These are phyloP conservation scores for Tortrix viridana DNA, from an alignment of 2,888 invertebrate genomes.

Conservation along the genomic window DNA sequence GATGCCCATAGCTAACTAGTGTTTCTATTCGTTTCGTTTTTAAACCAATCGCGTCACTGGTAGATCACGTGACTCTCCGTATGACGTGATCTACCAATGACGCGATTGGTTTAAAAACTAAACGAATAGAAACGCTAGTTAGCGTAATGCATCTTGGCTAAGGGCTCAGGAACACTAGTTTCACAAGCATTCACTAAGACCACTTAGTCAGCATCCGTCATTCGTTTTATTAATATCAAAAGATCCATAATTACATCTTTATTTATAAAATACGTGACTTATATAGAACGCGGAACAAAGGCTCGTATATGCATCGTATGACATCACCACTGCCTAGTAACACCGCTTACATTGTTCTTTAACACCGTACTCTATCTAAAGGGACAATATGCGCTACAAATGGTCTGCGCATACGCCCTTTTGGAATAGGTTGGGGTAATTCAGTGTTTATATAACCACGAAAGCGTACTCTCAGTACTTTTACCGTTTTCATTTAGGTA, in stretches of 20 bases:
- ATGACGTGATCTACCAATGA: no score
- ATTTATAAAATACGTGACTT: background rate
- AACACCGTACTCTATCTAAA: background rate
- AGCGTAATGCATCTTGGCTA: no score
- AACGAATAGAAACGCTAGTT: no score
- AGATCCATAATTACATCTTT: background rate
- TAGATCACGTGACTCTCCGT: no score
- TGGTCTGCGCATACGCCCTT: background rate
- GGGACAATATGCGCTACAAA: background rate
- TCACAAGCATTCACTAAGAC: no score
- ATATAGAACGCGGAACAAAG: constrained; percentile 12
- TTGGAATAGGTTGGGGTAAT: background rate
- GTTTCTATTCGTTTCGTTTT: no score
- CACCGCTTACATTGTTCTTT: constrained; percentile 44
- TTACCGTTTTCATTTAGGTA: constrained; percentile 23
- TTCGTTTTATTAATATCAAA: no score
- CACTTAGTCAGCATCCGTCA: no score
- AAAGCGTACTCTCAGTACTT: constrained; percentile 37
- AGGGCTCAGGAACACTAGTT: no score
- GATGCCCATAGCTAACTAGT: no score
- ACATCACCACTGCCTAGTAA: constrained; percentile 33
- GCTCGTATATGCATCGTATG: constrained; percentile 7
- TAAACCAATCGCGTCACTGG: no score
- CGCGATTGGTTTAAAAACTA: no score
- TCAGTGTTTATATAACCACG: constrained; percentile 41